These are phyloP conservation scores for Pristionchus japonicus DNA, from an alignment of 2,888 invertebrate species.

Conservation along the genomic window DNA sequence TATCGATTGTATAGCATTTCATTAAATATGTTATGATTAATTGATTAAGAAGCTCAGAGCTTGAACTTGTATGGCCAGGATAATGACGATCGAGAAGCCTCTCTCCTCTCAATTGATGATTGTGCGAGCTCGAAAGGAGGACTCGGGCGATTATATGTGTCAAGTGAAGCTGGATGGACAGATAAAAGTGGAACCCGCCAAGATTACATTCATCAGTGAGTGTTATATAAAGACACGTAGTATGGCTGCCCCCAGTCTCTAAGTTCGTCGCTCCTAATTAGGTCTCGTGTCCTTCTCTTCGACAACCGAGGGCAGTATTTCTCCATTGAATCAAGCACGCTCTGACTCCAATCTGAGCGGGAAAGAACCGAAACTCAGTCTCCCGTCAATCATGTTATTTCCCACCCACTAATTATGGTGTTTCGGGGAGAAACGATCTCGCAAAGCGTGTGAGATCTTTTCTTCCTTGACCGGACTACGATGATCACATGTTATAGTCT, in stretches of 20 bases:
- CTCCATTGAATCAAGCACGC: constrained; percentile 39
- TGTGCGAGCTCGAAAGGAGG: constrained; percentile 55
- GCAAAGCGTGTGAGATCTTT: no score
- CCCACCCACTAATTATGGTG: constrained; percentile 34
- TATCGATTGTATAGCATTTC: no score
- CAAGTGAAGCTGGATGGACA: constrained; percentile 55
- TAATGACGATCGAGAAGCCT: constrained; percentile 61
- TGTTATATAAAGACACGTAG: neutral
- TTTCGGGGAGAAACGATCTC: neutral
- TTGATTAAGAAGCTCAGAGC: no score
- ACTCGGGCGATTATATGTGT: constrained; percentile 60
- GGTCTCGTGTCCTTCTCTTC: neutral
- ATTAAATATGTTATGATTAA: no score
- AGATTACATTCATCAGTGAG: constrained; percentile 62
- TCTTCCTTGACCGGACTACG: neutral
- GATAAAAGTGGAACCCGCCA: constrained; percentile 54
- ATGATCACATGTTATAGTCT: neutral
- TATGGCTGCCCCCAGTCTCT: neutral
- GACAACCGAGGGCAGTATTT: neutral
- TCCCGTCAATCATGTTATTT: constrained; percentile 5
- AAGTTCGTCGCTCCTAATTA: neutral
- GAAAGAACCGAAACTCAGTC: neutral
- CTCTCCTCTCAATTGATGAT: constrained; percentile 62
- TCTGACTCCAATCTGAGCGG: neutral
- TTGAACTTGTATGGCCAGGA: no score